phyloP scores from a whole-genome alignment of 2,113 vertebrate genomes.

The Anser brachyrhynchus region DNA sequence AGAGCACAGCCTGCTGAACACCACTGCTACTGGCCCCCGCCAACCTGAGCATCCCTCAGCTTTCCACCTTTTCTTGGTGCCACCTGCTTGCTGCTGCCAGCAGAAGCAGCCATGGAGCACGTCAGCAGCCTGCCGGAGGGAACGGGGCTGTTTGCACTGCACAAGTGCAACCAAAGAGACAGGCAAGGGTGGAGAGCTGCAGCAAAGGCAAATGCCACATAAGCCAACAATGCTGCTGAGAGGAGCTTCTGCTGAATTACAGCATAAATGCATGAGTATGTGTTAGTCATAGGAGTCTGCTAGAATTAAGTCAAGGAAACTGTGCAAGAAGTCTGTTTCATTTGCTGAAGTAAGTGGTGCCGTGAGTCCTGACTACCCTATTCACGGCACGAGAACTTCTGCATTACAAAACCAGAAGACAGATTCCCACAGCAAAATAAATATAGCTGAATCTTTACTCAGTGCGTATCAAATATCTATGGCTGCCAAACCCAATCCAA shows the following conservation, averaged over 20 bases:
- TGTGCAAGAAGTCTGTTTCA: background rate
- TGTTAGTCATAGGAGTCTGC: background rate
- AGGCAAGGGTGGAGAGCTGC: background rate
- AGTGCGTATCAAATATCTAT: background rate
- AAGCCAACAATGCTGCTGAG: background rate
- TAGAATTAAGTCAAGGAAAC: background rate
- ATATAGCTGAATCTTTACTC: too few species aligned
- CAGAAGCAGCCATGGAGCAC: rapidly evolving
- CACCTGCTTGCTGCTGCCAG: background rate
- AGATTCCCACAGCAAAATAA: background rate
- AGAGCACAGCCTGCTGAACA: background rate
- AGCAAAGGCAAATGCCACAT: background rate
- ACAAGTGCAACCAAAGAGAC: background rate
- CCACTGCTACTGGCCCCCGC: background rate
- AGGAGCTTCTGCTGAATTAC: background rate
- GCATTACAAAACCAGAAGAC: background rate
- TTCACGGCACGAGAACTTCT: background rate
- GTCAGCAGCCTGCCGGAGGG: background rate
- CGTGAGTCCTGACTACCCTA: background rate
- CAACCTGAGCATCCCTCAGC: background rate
- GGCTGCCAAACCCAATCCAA: background rate
- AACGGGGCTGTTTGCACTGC: rapidly evolving
- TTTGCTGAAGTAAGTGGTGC: background rate
- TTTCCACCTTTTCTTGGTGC: background rate
- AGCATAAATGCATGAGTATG: background rate